Conservation (phyloP, 2,797 vertebrate genomes). For the Crypturellus tataupa region DNA sequence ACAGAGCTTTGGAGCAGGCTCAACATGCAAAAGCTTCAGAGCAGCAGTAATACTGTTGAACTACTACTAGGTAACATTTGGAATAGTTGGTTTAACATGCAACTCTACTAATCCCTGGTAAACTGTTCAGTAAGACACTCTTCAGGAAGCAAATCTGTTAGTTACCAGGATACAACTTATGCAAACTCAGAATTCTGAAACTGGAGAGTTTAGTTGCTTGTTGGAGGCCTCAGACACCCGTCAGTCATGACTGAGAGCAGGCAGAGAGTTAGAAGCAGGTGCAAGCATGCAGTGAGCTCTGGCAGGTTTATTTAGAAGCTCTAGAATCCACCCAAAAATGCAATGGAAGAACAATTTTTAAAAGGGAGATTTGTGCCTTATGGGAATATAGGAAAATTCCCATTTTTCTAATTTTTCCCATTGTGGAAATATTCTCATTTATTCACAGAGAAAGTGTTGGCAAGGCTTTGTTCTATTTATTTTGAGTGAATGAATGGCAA, state of each 20-base stretch:
- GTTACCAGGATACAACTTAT: not conserved
- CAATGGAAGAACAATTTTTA: not conserved
- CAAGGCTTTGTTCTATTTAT: not conserved
- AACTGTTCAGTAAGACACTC: not conserved
- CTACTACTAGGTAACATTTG: not conserved
- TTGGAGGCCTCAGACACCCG: not conserved
- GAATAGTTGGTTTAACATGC: not conserved
- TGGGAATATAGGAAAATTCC: not conserved
- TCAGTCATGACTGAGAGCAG: not conserved
- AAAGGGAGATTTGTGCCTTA: not conserved
- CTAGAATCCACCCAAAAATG: not conserved
- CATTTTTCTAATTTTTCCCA: not conserved
- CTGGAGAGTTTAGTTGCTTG: not conserved
- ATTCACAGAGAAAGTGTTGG: not conserved
- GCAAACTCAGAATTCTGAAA: not conserved
- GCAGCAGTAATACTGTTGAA: not conserved
- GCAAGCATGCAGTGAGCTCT: not conserved
- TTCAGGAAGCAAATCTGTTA: not conserved
- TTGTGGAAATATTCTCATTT: not conserved
- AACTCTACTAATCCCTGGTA: not conserved
- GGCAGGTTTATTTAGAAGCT: not conserved
- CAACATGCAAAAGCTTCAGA: not conserved
- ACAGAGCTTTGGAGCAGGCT: fast-evolving
- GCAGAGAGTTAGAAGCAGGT: not conserved
- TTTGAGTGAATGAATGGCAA: not conserved